Evolutionary conservation across 2,888 invertebrate genomes (phyloP).

Genomic region (Malthinus seriepunctatus): DNA sequence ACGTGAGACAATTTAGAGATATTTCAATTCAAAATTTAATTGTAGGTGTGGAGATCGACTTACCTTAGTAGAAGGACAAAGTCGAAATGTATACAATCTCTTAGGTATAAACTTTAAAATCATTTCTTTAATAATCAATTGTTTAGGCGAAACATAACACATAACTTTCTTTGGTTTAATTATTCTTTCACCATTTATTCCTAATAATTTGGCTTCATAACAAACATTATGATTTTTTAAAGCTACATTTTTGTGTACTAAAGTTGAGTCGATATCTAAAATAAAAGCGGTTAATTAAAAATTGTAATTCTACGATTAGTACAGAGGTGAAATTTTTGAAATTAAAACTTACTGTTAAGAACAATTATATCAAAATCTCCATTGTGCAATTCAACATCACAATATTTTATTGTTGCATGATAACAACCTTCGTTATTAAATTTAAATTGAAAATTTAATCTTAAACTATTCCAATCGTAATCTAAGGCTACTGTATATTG

Average conservation of each 20-base stretch:
- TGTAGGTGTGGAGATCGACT: slow-evolving; percentile 13
- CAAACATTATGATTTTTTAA: slow-evolving; percentile 84
- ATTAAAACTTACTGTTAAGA: slow-evolving; percentile 72
- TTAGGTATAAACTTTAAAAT: slow-evolving; percentile 92
- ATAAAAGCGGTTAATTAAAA: slow-evolving; percentile 21
- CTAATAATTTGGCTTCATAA: slow-evolving; percentile 80
- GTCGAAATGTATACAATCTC: slow-evolving; percentile 84
- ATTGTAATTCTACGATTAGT: slow-evolving; percentile 9
- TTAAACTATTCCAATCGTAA: slow-evolving; percentile 79
- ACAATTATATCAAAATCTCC: slow-evolving; percentile 93
- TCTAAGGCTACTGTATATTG: slow-evolving; percentile 63
- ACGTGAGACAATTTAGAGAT: too few relatives aligned
- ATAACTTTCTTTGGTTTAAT: slow-evolving; percentile 84
- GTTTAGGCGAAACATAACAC: slow-evolving; percentile 90
- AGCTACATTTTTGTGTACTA: slow-evolving; percentile 85
- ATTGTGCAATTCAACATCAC: slow-evolving; percentile 76
- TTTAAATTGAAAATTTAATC: slow-evolving; percentile 75
- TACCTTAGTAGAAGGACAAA: slow-evolving; percentile 94
- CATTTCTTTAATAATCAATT: slow-evolving; percentile 91
- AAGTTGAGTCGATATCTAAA: slow-evolving; percentile 75
- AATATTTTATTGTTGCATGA: slow-evolving; percentile 77
- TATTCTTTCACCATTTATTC: slow-evolving; percentile 61
- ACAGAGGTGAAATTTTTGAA: too few relatives aligned
- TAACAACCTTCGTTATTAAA: slow-evolving; percentile 82
- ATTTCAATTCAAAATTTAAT: too few relatives aligned